These are phyloP conservation scores for Prosapia bicincta DNA, from an alignment of 2,888 invertebrate genomes.

Conservation along the genomic window DNA sequence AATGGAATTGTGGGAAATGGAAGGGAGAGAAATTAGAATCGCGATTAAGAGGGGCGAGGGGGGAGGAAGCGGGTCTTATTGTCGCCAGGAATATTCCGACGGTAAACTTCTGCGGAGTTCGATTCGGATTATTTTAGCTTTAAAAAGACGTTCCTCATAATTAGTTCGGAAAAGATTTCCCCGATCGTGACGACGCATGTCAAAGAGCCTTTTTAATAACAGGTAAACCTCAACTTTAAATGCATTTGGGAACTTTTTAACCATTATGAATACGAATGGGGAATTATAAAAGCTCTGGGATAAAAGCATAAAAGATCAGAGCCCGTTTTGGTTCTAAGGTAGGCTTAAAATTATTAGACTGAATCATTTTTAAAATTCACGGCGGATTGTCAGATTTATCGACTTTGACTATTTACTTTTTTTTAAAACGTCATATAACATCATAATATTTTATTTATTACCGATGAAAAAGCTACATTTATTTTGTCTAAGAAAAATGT, in stretches of 20 bases:
- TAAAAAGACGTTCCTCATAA: neutral
- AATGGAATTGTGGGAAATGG: neutral
- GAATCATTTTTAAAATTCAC: no score
- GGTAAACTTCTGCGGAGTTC: neutral
- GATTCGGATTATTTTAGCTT: neutral
- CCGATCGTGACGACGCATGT: neutral
- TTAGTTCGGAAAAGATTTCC: neutral
- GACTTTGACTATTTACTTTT: no score
- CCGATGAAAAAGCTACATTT: no score
- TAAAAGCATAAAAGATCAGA: neutral
- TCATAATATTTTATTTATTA: no score
- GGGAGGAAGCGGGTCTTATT: neutral
- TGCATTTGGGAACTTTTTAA: neutral
- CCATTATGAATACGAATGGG: neutral
- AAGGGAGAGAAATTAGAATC: neutral
- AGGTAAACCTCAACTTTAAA: neutral
- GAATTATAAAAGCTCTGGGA: neutral
- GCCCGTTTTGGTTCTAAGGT: no score
- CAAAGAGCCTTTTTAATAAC: neutral
- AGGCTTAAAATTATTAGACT: no score
- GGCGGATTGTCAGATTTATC: no score
- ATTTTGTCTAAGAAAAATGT: no score
- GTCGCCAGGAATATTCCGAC: neutral
- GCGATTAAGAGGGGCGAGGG: neutral
- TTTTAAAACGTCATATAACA: no score